Base-by-base conservation (phyloP, 2,888 invertebrate species). In the Ferrisia virgata region DNA sequence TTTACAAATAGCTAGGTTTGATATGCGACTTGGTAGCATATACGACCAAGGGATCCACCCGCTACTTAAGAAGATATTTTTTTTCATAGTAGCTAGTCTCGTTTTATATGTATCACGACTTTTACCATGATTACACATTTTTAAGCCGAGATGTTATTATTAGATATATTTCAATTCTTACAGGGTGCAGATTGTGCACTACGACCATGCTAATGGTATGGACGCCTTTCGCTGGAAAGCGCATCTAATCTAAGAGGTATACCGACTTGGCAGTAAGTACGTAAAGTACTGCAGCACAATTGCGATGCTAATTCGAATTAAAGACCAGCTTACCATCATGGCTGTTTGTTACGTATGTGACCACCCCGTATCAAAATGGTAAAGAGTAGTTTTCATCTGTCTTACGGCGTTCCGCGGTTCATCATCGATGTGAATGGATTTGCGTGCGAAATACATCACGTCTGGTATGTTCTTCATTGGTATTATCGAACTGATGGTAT, bases 1-100 rank as follows among this genome's bases (percentile, higher is more conserved):
- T 53, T 28, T 82, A 6, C 64, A 33, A n/a, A 82, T 82, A 64
- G 13, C 28, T 64, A 47, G 64, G 39, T 6, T 36, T 36, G 36
- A 76, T 76, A 76, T 64, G 64, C 18, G 72, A 76, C n/a, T 36
- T 76, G 72, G 72, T 76, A 76, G 72, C 72, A 36, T 36, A 76
- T n/a, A n/a, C n/a, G n/a, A n/a, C 36, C 72, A 36, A 33, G n/a
- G 72, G 31, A 33, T 36, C 72, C 72, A 76, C 72, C 72, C 72
- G 72, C 72, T 76, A 76, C 36, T 76, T 76, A n/a, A 3, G 64
- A 15, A 53, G 2, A 5, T 64, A 64, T 15, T 64, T 15, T 36
- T 11, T 64, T 15, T 36, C 3, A 9, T 18, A 36, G 72, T 76
- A 76, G 72, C 72, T 28, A 11, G n/a, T 76, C 72, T 76, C 9